Base-by-base conservation (phyloP, 2,797 vertebrate species). In the Eidolon dupreanum region DNA sequence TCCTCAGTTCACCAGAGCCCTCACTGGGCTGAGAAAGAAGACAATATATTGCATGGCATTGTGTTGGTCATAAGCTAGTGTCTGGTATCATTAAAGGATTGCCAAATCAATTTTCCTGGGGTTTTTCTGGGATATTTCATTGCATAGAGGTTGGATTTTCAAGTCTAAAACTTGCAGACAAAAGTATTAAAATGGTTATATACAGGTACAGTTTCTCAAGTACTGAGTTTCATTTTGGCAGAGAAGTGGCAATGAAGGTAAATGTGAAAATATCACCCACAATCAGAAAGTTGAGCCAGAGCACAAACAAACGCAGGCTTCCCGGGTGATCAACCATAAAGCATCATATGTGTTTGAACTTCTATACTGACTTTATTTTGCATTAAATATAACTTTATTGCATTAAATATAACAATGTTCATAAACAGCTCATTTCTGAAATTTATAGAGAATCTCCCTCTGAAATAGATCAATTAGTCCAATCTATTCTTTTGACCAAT, bases 211-310 rank as follows among this genome's bases (percentile, higher is more conserved):
- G 7, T 68, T 36, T 92, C 53, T 19, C 33, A 65, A 87, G 87
- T 22, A 81, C 26, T 75, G 55, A 75, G 26, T 74, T 94, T 83
- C 61, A 20, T 82, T 96, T 73, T 83, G 96, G 51, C 38, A 73
- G 70, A 77, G n/a, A 93, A 75, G 61, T 88, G 46, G 88, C 15
- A 49, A 33, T 49, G 43, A 89, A 93, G 51, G 17, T 82, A 71
- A 78, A 70, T 77, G 63, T 70, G 57, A 41, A 51, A 53, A 22
- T 79, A 16, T 79, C 36, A 74, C 15, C n/a, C 24, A 49, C 24
- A 83, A 79, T 28, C 63, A 55, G 43, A 59, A 89, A 79, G 6
- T 33, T 75, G 15, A 88, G 49, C 3, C 31, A 53, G 0, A 79
- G 26, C 5, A 11, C 15, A 17, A 89, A 11, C 15, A 17, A 89